A percentile compares a stretch with the other conserved stretches of the same genome.
These are phyloP conservation scores for Platycheirus rosarum DNA, from an alignment of 2,888 invertebrate genomes.

Conservation along the genomic window DNA sequence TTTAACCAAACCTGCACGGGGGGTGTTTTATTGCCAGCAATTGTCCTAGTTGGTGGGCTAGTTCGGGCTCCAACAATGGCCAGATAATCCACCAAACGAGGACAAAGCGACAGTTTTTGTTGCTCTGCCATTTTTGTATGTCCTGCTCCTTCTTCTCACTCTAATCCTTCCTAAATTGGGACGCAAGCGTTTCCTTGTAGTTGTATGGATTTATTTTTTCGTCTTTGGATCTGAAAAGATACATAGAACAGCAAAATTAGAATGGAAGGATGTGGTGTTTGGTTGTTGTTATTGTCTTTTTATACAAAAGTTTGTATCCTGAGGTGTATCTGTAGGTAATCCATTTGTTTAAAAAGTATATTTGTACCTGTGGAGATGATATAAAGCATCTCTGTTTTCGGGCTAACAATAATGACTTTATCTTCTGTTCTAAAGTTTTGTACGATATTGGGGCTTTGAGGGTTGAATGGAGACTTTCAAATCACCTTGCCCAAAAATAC, in stretches of 20 bases:
- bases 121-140: slow-evolving; percentile 83
- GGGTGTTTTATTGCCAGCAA: slow-evolving; percentile 85
- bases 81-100: slow-evolving; percentile 96
- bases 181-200: slow-evolving; percentile 67
- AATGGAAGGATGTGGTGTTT: slow-evolving; percentile 4
- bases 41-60: slow-evolving; percentile 85
- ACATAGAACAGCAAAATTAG: slow-evolving; percentile 20
- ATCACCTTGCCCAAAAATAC: neutral
- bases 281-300: neutral
- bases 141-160: slow-evolving; percentile 2
- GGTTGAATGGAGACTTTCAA: neutral
- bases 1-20: slow-evolving; percentile 88
- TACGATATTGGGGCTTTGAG: neutral
- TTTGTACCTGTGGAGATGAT: slow-evolving; percentile 3
- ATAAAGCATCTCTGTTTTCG: neutral
- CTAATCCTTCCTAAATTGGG: slow-evolving; percentile 34
- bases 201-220: slow-evolving; percentile 31
- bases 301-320: slow-evolving; percentile 5
- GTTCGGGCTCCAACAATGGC: slow-evolving; percentile 97
- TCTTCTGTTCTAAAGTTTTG: slow-evolving; percentile 9
- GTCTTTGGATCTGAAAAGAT: slow-evolving; percentile 55
- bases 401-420: slow-evolving; percentile 19
- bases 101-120: slow-evolving; percentile 92
- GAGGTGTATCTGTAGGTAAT: neutral
- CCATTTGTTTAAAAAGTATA: neutral